phyloP scores from a whole-genome alignment of 2,797 vertebrate genomes.

The Aldrovandia affinis region DNA sequence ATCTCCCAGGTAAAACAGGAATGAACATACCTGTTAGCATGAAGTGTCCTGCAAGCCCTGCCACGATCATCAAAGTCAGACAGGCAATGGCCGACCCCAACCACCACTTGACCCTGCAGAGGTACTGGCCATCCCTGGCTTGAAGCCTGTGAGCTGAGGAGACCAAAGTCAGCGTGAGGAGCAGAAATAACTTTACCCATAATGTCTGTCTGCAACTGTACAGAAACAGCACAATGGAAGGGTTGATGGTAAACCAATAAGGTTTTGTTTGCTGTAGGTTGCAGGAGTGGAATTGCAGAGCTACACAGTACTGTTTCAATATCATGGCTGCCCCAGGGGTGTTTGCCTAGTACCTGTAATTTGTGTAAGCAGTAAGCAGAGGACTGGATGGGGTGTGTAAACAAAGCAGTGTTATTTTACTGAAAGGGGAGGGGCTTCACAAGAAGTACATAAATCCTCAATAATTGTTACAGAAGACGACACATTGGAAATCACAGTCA shows the following conservation, averaged over 20 bases:
- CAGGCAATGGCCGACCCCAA: constrained; percentile 46
- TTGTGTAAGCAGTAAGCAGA: not conserved
- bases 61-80: constrained; percentile 51
- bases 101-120: constrained; percentile 46
- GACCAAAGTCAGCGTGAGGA: not conserved
- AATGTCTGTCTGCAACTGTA: not conserved
- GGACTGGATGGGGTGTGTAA: not conserved
- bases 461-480: not conserved
- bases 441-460: not conserved
- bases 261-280: not conserved
- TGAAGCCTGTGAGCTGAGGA: not conserved
- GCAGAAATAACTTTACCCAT: not conserved
- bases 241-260: not conserved
- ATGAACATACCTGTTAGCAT: constrained; percentile 56
- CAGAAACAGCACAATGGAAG: not conserved
- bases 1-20: not conserved
- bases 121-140: not conserved
- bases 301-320: not conserved
- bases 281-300: not conserved
- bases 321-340: not conserved
- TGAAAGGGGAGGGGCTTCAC: not conserved
- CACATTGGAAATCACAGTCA: not conserved
- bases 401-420: not conserved
- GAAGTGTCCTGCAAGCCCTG: constrained; percentile 51
- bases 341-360: not conserved